Evolutionary conservation across 2,888 invertebrate genomes (phyloP).

Genomic region (Dynastes tityus): DNA sequence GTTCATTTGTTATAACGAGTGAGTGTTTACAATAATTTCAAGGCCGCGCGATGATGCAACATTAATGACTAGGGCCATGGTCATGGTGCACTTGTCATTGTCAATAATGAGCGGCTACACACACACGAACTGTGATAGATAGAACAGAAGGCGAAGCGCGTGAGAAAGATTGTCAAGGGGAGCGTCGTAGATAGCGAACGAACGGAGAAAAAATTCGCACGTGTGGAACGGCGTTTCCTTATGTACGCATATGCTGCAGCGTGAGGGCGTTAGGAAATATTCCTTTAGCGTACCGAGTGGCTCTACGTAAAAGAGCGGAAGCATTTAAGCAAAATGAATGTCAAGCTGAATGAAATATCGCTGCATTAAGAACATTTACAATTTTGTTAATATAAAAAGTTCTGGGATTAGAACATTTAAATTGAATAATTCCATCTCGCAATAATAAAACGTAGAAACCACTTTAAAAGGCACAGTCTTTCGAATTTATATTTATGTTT

Average conservation of each 20-base stretch:
- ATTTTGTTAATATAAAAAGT: too few species aligned
- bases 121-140: constrained; percentile 3
- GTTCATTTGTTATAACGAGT: constrained; percentile 57
- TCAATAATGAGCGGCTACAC: constrained; percentile 41
- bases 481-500: too few species aligned
- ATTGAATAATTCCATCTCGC: too few species aligned
- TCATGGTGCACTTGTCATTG: constrained; percentile 55
- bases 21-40: constrained; percentile 54
- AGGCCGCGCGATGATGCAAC: constrained; percentile 56
- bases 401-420: too few species aligned
- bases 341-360: not conserved
- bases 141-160: constrained; percentile 37
- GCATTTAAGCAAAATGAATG: constrained; percentile 1
- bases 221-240: not conserved
- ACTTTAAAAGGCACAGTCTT: too few species aligned
- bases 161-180: constrained; percentile 33
- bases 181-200: not conserved
- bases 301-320: not conserved
- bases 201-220: constrained; percentile 30
- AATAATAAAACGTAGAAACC: too few species aligned
- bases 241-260: not conserved
- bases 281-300: not conserved
- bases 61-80: constrained; percentile 54
- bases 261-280: not conserved
- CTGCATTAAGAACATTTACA: too few species aligned